Conservation (phyloP, 1,140 invertebrate species). For the Agrilus planipennis region DNA sequence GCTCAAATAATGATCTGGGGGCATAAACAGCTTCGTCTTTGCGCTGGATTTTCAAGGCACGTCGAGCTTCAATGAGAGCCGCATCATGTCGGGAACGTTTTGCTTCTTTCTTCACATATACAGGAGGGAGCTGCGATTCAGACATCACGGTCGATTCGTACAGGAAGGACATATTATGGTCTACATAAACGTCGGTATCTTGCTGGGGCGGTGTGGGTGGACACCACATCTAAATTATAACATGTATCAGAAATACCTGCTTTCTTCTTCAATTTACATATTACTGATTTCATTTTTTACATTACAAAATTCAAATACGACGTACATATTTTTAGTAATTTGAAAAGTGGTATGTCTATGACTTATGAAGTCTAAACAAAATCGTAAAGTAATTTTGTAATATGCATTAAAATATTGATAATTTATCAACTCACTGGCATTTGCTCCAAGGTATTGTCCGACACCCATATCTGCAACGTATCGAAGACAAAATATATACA, state of each 20-base stretch:
- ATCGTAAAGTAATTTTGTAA: not conserved
- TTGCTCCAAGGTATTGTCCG: constrained; percentile 53
- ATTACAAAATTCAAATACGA: too few species aligned
- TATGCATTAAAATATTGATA: not conserved
- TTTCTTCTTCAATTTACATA: too few species aligned
- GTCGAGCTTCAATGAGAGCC: constrained; percentile 41
- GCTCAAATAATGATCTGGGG: constrained; percentile 77
- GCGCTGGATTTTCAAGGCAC: constrained; percentile 50
- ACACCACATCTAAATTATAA: constrained; percentile 84
- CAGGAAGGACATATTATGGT: constrained; percentile 69
- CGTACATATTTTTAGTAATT: too few species aligned
- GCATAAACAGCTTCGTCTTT: constrained; percentile 67
- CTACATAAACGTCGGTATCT: constrained; percentile 85
- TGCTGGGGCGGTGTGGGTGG: constrained; percentile 88
- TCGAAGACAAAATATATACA: too few species aligned
- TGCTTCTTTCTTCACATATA: constrained; percentile 70
- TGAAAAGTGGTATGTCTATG: too few species aligned
- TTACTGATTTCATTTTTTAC: too few species aligned
- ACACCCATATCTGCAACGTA: constrained; percentile 49
- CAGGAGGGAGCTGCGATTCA: constrained; percentile 71
- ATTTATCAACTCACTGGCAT: constrained; percentile 57
- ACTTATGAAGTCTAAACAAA: not conserved
- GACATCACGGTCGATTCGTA: constrained; percentile 75
- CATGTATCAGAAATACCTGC: too few species aligned
- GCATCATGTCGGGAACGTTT: constrained; percentile 60